Evolutionary conservation across 2,888 invertebrate genomes (phyloP).

Genomic region (Cinara cedri): DNA sequence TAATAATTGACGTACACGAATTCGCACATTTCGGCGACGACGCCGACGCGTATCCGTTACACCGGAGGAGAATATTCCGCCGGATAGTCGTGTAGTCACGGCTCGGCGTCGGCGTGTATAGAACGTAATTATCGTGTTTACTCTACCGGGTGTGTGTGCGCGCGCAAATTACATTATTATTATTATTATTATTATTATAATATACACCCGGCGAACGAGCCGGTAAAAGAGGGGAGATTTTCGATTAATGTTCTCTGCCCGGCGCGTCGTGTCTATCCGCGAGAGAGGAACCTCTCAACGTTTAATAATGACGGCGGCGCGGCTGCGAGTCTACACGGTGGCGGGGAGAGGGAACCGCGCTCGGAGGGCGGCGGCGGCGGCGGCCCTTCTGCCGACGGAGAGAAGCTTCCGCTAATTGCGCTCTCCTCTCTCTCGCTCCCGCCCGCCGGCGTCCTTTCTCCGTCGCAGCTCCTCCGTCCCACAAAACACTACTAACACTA

Average conservation of each 20-base stretch:
- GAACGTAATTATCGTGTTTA: conserved; percentile 41
- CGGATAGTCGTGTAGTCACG: conserved; percentile 22
- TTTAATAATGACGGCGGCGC: conserved; percentile 51
- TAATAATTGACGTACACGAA: no score
- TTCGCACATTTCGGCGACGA: no score
- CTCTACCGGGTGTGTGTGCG: conserved; percentile 16
- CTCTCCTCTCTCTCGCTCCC: conserved; percentile 57
- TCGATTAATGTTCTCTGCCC: conserved; percentile 44
- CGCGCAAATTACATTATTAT: no score
- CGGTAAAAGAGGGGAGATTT: conserved; percentile 21
- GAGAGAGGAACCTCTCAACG: conserved; percentile 30
- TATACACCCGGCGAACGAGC: background rate
- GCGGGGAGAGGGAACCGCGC: background rate
- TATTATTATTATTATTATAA: no score
- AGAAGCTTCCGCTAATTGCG: conserved; percentile 55
- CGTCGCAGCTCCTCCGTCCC: conserved; percentile 61
- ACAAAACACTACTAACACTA: conserved; percentile 59
- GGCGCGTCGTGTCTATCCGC: conserved; percentile 18
- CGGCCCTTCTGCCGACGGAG: conserved; percentile 32
- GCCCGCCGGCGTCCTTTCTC: conserved; percentile 39
- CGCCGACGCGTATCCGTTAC: conserved; percentile 1
- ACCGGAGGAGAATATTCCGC: background rate
- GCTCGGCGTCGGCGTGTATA: no score
- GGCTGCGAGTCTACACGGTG: background rate
- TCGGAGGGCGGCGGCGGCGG: background rate